Conservation (phyloP, 2,888 invertebrate genomes). For the Lycia hirtaria region DNA sequence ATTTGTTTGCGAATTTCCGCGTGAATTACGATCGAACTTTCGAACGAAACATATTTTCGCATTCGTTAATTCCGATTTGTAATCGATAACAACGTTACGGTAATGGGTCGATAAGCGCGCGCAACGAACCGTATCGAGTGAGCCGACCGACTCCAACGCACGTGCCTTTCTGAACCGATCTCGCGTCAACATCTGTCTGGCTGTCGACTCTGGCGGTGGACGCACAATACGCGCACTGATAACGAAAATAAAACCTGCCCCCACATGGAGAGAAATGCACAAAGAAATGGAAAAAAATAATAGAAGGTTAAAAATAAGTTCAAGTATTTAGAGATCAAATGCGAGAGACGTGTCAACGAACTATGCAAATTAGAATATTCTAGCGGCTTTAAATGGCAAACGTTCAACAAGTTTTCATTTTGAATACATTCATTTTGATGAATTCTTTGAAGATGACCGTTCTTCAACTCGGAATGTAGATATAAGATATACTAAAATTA, state of each 20-base stretch:
- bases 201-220: conserved; percentile 59
- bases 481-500: too few species aligned
- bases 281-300: conserved; percentile 48
- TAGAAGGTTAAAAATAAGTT: conserved; percentile 41
- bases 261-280: conserved; percentile 66
- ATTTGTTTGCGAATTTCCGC: conserved; percentile 47
- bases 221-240: conserved; percentile 71
- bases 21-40: conserved; percentile 24
- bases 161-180: conserved; percentile 48
- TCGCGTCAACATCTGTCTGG: conserved; percentile 64
- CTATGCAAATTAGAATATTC: conserved; percentile 34
- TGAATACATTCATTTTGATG: conserved; percentile 24
- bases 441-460: conserved; percentile 10
- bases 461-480: too few species aligned
- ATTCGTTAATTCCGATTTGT: conserved; percentile 17
- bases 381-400: conserved; percentile 31
- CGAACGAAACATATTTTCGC: conserved; percentile 21
- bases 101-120: conserved; percentile 65
- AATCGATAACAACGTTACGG: conserved; percentile 33
- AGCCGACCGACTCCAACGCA: conserved; percentile 60
- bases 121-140: conserved; percentile 70
- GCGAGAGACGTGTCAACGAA: conserved; percentile 40
- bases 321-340: conserved; percentile 47
- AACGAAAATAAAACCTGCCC: conserved; percentile 78
- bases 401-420: conserved; percentile 29